Evolutionary conservation across 2,888 invertebrate species (phyloP).

Genomic region (Hedychridium roseum): DNA sequence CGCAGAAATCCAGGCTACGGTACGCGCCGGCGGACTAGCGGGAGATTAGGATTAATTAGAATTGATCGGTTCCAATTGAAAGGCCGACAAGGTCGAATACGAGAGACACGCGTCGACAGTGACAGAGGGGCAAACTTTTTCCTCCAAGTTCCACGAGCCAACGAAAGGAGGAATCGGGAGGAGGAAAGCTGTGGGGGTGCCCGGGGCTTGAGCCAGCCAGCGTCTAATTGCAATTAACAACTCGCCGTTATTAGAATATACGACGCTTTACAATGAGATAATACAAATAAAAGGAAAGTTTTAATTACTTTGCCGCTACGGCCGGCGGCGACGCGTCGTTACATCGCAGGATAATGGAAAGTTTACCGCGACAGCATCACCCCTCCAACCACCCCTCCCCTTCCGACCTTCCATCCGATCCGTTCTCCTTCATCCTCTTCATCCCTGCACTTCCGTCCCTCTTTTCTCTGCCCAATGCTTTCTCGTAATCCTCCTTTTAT

Average conservation of each 20-base stretch:
- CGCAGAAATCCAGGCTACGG: background rate
- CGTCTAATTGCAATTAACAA: slow-evolving; percentile 63
- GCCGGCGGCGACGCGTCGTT: slow-evolving; percentile 55
- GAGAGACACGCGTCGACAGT: background rate
- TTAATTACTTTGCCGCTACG: slow-evolving; percentile 62
- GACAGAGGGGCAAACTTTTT: no score
- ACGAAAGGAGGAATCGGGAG: slow-evolving; percentile 24
- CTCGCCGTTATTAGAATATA: slow-evolving; percentile 63
- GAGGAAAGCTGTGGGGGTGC: slow-evolving; percentile 25
- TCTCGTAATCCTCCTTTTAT: slow-evolving; percentile 6
- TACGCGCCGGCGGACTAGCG: background rate
- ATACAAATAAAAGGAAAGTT: slow-evolving; percentile 64
- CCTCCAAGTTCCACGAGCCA: no score
- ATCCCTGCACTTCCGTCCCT: slow-evolving; percentile 21
- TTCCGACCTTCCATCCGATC: slow-evolving; percentile 4
- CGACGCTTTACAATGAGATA: slow-evolving; percentile 62
- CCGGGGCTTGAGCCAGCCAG: slow-evolving; percentile 38
- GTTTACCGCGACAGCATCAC: slow-evolving; percentile 57
- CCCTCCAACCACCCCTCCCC: slow-evolving; percentile 14
- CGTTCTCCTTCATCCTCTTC: slow-evolving; percentile 10
- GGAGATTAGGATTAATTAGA: slow-evolving; percentile 27
- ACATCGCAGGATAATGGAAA: slow-evolving; percentile 59
- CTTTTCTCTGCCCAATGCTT: slow-evolving; percentile 18
- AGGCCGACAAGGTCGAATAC: slow-evolving; percentile 1
- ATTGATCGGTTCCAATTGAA: slow-evolving; percentile 13